Base-by-base conservation (phyloP, 2,113 vertebrate species). In the Pteronura brasiliensis region DNA sequence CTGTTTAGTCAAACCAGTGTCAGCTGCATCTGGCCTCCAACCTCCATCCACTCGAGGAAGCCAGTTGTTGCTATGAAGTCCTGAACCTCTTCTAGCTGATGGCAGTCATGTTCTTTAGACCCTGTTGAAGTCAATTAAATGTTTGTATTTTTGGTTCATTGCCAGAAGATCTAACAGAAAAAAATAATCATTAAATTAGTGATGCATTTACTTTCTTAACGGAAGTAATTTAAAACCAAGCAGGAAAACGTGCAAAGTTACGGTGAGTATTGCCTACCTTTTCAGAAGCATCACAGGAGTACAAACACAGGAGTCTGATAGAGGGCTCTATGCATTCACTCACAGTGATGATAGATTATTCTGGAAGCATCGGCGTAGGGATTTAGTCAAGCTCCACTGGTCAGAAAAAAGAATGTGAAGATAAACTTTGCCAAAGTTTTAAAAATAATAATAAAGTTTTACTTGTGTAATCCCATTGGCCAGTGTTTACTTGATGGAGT, bases 61-160 rank as follows among this genome's bases (percentile, higher is more conserved):
- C 25, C 65, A 63, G 17, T 82, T 89, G 31, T 74, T 92, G 42
- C 42, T 21, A 9, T 71, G 27, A 86, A 90, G 29, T 95, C 67
- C 20, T 59, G 1, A 59, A 79, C 85, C 17, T 36, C 61, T 86
- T 96, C 86, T 27, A 90, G 34, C 44, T 93, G 59, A 86, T 88
- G 47, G 39, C 49, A 23, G 42, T 42, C 3, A 29, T 83, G 36
- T 55, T 18, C 8, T 89, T 90, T 87, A 84, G 47, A 92, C 12
- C 52, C 29, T 90, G 1, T 59, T 92, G 65, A 93, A 96, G 59
- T 83, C 52, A 93, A 63, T 81, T 90, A 88, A 88, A 71, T 67
- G 2, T 7, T 11, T 87, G 25, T 21, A 29, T n/a, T 4, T 85
- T 95, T 20, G 61, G 77, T 44, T 86, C n/a, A 84, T 84, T 65